A percentile compares a stretch with the other conserved stretches of the same genome.
phyloP scores from a whole-genome alignment of 2,888 invertebrate genomes.

The Metopia argyrocephala region DNA sequence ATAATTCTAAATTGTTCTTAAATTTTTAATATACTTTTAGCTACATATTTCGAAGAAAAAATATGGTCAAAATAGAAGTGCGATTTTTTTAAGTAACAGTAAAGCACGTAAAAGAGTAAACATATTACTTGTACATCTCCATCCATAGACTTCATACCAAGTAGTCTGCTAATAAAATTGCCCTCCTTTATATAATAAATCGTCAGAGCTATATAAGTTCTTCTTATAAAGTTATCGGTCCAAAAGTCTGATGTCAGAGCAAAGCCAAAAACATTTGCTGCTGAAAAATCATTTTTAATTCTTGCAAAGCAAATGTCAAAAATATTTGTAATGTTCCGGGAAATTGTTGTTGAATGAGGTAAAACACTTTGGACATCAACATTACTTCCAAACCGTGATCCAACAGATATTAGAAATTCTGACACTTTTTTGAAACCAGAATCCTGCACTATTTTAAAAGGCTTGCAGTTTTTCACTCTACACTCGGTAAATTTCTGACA shows the following conservation, averaged over 20 bases:
- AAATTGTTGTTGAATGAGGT: slow-evolving; percentile 56
- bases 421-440: slow-evolving; percentile 41
- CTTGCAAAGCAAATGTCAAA: no score
- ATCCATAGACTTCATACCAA: slow-evolving; percentile 53
- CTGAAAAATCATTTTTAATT: no score
- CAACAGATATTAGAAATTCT: slow-evolving; percentile 42
- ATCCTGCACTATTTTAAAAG: no score
- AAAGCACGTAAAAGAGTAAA: not conserved
- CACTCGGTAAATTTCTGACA: no score
- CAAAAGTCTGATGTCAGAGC: slow-evolving; percentile 54
- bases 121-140: slow-evolving; percentile 52
- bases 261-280: no score
- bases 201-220: slow-evolving; percentile 47
- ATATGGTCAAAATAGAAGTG: not conserved
- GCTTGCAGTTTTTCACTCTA: slow-evolving; percentile 48
- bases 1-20: not conserved
- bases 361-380: slow-evolving; percentile 45
- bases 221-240: slow-evolving; percentile 48
- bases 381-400: slow-evolving; percentile 49
- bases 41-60: no score
- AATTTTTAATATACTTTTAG: not conserved
- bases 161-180: slow-evolving; percentile 26
- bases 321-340: slow-evolving; percentile 44
- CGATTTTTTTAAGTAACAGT: not conserved
- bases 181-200: slow-evolving; percentile 57